Conservation (phyloP, 2,888 invertebrate genomes). For the Ectobius pallidus region DNA sequence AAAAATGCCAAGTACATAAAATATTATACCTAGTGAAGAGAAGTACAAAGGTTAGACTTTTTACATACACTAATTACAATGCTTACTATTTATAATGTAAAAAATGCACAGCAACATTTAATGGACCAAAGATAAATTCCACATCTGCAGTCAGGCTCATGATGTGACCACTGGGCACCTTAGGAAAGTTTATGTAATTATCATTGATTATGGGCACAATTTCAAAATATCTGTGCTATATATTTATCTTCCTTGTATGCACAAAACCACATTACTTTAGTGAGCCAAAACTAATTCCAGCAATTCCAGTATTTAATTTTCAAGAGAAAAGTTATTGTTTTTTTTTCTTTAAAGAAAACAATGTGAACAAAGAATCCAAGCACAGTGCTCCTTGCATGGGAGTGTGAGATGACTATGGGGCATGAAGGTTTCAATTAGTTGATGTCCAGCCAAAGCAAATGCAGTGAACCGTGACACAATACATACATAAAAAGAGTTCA, state of each 20-base stretch:
- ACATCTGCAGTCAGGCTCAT: constrained; percentile 12
- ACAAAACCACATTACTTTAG: constrained; percentile 17
- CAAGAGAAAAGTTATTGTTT: not conserved
- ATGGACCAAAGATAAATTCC: constrained; percentile 21
- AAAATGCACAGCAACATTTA: not conserved
- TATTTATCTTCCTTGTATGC: not conserved
- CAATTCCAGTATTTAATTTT: not conserved
- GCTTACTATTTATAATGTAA: too few relatives aligned
- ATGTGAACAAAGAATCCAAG: not conserved
- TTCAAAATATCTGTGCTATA: constrained; percentile 15
- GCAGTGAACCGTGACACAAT: too few relatives aligned
- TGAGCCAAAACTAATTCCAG: constrained; percentile 2
- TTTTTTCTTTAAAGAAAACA: constrained; percentile 7
- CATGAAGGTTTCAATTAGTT: constrained; percentile 14
- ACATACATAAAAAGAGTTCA: too few relatives aligned
- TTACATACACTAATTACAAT: too few relatives aligned
- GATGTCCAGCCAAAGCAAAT: constrained; percentile 12
- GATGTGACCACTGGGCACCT: constrained; percentile 10
- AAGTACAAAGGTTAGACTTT: too few relatives aligned
- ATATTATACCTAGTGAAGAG: too few relatives aligned
- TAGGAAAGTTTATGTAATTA: constrained; percentile 11
- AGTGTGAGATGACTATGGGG: not conserved
- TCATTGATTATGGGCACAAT: constrained; percentile 17
- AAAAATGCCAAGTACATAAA: too few relatives aligned
- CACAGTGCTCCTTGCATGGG: constrained; percentile 5